phyloP scores from a whole-genome alignment of 2,797 vertebrate species.

The Distichodus sexfasciatus region DNA sequence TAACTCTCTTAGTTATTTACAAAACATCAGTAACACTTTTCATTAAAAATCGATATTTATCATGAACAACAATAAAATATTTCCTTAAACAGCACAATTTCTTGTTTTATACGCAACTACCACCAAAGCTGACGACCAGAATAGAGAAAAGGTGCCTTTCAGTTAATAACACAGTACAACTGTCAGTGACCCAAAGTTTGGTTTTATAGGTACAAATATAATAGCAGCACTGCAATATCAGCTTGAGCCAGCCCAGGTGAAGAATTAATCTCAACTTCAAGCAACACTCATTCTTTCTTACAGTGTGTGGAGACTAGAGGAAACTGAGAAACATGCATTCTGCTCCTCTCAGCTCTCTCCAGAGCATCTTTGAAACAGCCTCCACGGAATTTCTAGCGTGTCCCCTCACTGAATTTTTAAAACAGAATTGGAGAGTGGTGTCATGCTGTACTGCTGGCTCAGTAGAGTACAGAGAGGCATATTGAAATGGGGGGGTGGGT shows the following conservation, averaged over 20 bases:
- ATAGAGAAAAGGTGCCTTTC: conserved; percentile 1
- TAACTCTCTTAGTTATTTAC: too few species aligned
- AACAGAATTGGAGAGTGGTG: neutral
- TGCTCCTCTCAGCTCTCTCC: neutral
- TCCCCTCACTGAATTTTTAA: too few species aligned
- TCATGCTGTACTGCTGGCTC: neutral
- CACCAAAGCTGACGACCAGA: neutral
- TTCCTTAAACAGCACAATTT: neutral
- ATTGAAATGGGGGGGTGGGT: too few species aligned
- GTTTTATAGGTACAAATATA: neutral
- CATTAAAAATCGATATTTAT: too few species aligned
- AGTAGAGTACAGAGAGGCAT: neutral
- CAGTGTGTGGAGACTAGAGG: neutral
- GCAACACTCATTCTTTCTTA: neutral
- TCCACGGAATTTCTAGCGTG: neutral
- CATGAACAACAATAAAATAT: neutral
- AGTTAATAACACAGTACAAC: neutral
- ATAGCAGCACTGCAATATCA: neutral
- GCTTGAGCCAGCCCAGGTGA: neutral
- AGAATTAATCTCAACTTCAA: neutral
- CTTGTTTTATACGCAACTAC: neutral
- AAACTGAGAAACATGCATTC: neutral
- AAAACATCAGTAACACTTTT: too few species aligned
- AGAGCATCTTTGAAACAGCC: neutral
- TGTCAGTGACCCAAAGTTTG: neutral